Evolutionary conservation across 2,113 vertebrate genomes (phyloP).

Genomic region (Carassius gibelio): DNA sequence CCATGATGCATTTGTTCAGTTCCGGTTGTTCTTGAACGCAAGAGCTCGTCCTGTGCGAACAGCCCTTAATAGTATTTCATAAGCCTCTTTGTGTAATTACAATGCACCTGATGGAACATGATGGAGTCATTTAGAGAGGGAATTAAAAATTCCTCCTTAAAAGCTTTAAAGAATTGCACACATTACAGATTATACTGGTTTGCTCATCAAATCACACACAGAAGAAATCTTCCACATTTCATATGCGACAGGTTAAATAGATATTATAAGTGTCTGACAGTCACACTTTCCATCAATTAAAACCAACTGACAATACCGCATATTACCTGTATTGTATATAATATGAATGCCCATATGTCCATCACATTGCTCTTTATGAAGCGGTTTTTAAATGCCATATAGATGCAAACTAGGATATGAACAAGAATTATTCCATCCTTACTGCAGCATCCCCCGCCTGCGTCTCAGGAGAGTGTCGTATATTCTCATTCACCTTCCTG

Average conservation of each 20-base stretch:
- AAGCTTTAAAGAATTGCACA: constrained; percentile 19
- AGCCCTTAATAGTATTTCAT: not conserved
- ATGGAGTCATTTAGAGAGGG: constrained; percentile 27
- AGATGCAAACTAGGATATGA: constrained; percentile 1
- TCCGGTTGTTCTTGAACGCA: not conserved
- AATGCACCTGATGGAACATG: constrained; percentile 8
- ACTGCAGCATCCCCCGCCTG: constrained; percentile 22
- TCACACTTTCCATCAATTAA: not conserved
- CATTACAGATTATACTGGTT: not conserved
- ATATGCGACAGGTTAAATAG: not conserved
- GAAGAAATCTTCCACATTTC: not conserved
- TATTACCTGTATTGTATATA: not conserved
- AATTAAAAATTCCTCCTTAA: constrained; percentile 16
- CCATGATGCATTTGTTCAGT: not conserved
- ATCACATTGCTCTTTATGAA: not conserved
- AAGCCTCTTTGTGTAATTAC: constrained; percentile 21
- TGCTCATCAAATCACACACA: not conserved
- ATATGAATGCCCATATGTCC: not conserved
- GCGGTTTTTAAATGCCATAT: not conserved
- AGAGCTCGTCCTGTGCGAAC: not conserved
- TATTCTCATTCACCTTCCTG: constrained; percentile 52
- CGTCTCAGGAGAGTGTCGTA: constrained; percentile 36
- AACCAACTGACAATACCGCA: not conserved
- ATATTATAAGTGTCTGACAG: not conserved
- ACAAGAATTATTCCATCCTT: constrained; percentile 20